phyloP scores from a whole-genome alignment of 2,888 invertebrate species.

The Ormyrus nitidulus region DNA sequence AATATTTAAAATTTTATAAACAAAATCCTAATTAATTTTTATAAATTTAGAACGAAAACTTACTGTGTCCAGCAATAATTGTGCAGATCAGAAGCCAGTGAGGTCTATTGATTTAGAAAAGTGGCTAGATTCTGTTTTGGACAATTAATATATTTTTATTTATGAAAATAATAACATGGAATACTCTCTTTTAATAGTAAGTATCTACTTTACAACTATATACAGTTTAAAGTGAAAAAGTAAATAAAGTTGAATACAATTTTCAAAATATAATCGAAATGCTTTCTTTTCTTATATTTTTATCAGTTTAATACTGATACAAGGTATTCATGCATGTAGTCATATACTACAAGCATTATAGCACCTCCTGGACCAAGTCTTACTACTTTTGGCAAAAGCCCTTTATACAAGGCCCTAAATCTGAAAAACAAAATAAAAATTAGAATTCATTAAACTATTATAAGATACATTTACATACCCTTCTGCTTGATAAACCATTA shows the following conservation, averaged over 20 bases:
- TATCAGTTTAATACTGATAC: slow-evolving; percentile 62
- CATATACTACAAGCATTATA: slow-evolving; percentile 95
- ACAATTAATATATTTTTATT: slow-evolving; percentile 60
- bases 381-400: slow-evolving; percentile 92
- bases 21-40: slow-evolving; percentile 5
- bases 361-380: slow-evolving; percentile 96
- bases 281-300: background rate
- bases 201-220: slow-evolving; percentile 35
- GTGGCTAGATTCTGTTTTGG: slow-evolving; percentile 70
- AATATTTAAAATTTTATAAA: slow-evolving; percentile 1
- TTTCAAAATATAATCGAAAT: slow-evolving; percentile 13
- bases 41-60: slow-evolving; percentile 44
- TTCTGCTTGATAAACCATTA: slow-evolving; percentile 88
- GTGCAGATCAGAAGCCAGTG: slow-evolving; percentile 47
- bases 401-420: slow-evolving; percentile 92
- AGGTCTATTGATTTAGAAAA: slow-evolving; percentile 70
- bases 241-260: slow-evolving; percentile 18
- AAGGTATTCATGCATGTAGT: slow-evolving; percentile 88
- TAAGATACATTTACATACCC: slow-evolving; percentile 78
- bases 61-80: background rate
- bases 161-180: slow-evolving; percentile 32
- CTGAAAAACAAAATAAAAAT: slow-evolving; percentile 76
- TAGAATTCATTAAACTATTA: slow-evolving; percentile 15
- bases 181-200: slow-evolving; percentile 44
- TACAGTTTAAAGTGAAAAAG: slow-evolving; percentile 28